Evolutionary conservation across 2,113 vertebrate genomes (phyloP).

Genomic region (Turdus rufiventris): DNA sequence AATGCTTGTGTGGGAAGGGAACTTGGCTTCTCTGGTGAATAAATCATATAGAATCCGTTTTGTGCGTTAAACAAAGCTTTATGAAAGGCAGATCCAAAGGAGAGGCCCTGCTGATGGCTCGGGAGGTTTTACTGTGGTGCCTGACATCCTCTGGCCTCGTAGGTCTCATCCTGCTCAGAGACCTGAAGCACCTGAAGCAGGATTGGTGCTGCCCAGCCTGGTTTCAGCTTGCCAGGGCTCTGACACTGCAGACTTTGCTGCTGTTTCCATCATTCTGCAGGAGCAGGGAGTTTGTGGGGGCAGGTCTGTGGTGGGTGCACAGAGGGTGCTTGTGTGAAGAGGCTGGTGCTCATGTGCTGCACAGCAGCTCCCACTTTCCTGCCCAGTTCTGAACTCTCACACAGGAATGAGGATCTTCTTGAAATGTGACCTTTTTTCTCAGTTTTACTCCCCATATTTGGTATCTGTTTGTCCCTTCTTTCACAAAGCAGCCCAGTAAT

Average conservation of each 20-base stretch:
- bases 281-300: rapidly evolving
- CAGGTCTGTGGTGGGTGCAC: neutral
- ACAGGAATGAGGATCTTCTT: neutral
- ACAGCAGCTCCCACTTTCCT: neutral
- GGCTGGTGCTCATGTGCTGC: neutral
- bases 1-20: neutral
- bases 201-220: neutral
- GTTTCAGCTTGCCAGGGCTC: neutral
- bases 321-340: neutral
- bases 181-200: neutral
- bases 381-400: neutral
- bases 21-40: neutral
- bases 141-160: neutral
- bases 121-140: neutral
- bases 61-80: neutral
- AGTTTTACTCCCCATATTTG: neutral
- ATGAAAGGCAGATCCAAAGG: neutral
- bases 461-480: neutral
- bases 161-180: neutral
- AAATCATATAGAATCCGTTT: neutral
- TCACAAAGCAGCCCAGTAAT: neutral
- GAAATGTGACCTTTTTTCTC: neutral
- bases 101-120: neutral
- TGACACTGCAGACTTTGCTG: neutral
- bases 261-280: neutral